Base-by-base conservation (phyloP, 1,140 invertebrate genomes). In the Hycleus cichorii region DNA sequence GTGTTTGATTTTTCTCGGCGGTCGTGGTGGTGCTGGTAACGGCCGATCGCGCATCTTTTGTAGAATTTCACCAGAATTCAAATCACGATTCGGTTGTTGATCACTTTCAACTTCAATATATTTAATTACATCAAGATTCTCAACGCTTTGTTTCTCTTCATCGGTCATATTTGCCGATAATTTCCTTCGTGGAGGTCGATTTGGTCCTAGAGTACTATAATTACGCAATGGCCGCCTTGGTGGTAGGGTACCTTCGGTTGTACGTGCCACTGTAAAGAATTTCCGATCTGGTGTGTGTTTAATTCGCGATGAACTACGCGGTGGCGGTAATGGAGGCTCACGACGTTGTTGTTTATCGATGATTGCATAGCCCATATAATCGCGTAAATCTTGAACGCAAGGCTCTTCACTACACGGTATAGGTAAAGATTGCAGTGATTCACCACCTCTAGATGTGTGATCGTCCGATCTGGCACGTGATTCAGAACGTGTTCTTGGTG, bases 41-140 rank as follows among this genome's bases (percentile, higher is more conserved):
- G 89, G 89, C 59, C 89, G 78, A 56, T 84, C 81, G 74, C 88
- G 88, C 79, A 91, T 90, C 75, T 87, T 90, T 64, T 81, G 84
- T 1, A 90, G 77, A 7, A 89, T 77, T 53, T 84, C 82, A 9
- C 84, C 86, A 11, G 85, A 87, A 49, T 83, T 79, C 38, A 89
- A 69, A 65, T 86, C 76, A 69, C 77, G 83, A 65, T 76, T 75
- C 47, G 77, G 72, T 0, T 18, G 18, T 18, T 18, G 18, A 18
- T 80, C 78, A 47, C 84, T 81, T 12, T 81, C 81, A 27, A 83
- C 81, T 72, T 84, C 82, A 40, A 80, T 80, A 64, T 83, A 85
- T 40, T 81, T 78, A 10, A 72, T 80, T 3, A 75, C 70, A 60
- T 80, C 80, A 18, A 72, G 54, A 46, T 76, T 66, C 71, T 78